Percentiles rank a stretch among this genome's conserved stretches.
These are phyloP conservation scores for Tricholauxania praeusta DNA, from an alignment of 2,888 invertebrate genomes.

Conservation along the genomic window DNA sequence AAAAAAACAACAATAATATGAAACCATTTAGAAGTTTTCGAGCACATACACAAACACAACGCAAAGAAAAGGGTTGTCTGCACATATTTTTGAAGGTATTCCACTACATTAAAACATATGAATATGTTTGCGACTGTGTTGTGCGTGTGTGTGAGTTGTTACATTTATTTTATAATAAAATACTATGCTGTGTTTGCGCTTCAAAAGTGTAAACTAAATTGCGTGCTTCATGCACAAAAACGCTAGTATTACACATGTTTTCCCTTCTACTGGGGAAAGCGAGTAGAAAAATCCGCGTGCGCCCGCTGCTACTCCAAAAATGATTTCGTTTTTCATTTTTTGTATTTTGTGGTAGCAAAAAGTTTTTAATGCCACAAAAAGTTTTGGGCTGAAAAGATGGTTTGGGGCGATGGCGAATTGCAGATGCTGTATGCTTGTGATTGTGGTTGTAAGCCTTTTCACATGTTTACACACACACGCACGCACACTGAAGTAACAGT, in stretches of 20 bases:
- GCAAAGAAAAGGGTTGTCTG: conserved; percentile 1
- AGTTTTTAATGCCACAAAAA: conserved; percentile 22
- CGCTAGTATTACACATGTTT: conserved; percentile 23
- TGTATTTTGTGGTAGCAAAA: conserved; percentile 1
- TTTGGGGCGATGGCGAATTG: not conserved
- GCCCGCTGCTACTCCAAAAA: not conserved
- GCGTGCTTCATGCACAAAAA: conserved; percentile 30
- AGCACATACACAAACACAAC: not conserved
- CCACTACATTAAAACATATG: not conserved
- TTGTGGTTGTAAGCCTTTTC: not conserved
- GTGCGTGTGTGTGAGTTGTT: not conserved
- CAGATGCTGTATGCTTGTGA: not conserved
- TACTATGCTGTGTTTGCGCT: not conserved
- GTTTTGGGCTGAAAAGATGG: not conserved
- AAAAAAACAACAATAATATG: not conserved
- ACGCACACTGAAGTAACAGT: not conserved
- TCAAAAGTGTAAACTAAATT: conserved; percentile 23
- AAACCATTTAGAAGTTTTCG: not conserved
- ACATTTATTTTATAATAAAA: not conserved
- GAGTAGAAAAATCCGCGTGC: not conserved
- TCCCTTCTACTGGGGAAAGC: not conserved
- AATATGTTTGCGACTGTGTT: not conserved
- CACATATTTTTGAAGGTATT: not conserved
- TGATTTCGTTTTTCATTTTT: conserved; percentile 11
- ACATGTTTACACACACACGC: not conserved